Evolutionary conservation across 2,113 vertebrate species (phyloP).

Genomic region (Mohoua ochrocephala): DNA sequence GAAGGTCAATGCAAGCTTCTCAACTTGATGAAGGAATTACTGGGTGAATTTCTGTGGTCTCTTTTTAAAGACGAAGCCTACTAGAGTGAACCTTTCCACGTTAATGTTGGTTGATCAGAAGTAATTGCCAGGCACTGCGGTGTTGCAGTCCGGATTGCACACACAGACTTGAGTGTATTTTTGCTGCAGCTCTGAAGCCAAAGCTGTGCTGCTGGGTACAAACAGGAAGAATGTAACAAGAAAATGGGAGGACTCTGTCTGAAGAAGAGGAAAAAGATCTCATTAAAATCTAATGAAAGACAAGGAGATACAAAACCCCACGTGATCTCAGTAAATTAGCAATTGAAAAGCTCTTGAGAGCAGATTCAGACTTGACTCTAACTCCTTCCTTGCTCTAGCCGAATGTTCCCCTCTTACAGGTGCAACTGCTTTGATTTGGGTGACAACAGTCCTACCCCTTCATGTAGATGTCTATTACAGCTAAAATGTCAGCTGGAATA

Average conservation of each 20-base stretch:
- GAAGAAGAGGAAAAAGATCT: not conserved
- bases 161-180: not conserved
- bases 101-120: not conserved
- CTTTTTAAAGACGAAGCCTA: not conserved
- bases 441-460: not conserved
- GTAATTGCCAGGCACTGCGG: not conserved
- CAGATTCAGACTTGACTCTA: not conserved
- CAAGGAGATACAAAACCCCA: not conserved
- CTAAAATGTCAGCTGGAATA: not conserved
- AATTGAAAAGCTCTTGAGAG: not conserved
- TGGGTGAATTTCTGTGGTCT: not conserved
- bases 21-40: not conserved
- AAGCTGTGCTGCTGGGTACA: not conserved
- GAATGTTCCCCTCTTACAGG: not conserved
- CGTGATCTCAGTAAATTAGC: not conserved
- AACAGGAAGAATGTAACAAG: not conserved
- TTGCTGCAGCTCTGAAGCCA: not conserved
- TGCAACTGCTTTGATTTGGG: not conserved
- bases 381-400: not conserved
- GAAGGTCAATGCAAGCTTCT: not conserved
- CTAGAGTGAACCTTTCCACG: not conserved
- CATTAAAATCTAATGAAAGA: constrained; percentile 20
- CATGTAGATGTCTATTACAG: not conserved
- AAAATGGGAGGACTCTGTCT: not conserved
- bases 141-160: not conserved